Evolutionary conservation across 2,888 invertebrate genomes (phyloP).

Genomic region (Liopterus haemorrhoidalis): DNA sequence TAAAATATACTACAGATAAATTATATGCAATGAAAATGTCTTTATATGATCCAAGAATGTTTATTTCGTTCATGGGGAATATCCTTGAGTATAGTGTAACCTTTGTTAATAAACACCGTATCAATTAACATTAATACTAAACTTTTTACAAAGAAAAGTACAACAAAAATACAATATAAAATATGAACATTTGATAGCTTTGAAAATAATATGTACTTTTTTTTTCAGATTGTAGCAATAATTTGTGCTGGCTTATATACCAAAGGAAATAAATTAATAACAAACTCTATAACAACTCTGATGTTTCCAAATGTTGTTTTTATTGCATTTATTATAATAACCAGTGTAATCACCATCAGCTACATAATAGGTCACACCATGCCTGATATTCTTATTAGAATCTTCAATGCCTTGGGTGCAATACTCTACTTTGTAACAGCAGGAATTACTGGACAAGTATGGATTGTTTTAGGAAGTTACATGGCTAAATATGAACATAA

Average conservation of each 20-base stretch:
- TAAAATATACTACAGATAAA: too few species aligned
- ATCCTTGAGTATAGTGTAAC: too few species aligned
- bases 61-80: too few species aligned
- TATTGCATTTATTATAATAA: slow-evolving; percentile 38
- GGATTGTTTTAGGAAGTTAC: slow-evolving; percentile 21
- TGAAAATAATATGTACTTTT: slow-evolving; percentile 6
- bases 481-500: slow-evolving; percentile 16
- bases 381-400: slow-evolving; percentile 37
- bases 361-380: slow-evolving; percentile 37
- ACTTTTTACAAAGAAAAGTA: too few species aligned
- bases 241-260: slow-evolving; percentile 37
- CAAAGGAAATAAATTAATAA: slow-evolving; percentile 31
- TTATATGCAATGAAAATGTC: too few species aligned
- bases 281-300: slow-evolving; percentile 30
- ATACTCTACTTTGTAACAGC: slow-evolving; percentile 37
- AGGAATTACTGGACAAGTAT: slow-evolving; percentile 30
- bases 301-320: slow-evolving; percentile 39
- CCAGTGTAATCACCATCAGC: slow-evolving; percentile 37
- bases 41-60: too few species aligned
- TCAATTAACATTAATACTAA: too few species aligned
- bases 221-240: slow-evolving; percentile 34
- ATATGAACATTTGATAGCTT: slow-evolving; percentile 1
- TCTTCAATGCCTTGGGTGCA: slow-evolving; percentile 37
- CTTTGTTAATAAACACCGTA: too few species aligned
- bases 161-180: too few species aligned